Evolutionary conservation across 2,113 vertebrate genomes (phyloP).

Genomic region (Dipodomys ordii): DNA sequence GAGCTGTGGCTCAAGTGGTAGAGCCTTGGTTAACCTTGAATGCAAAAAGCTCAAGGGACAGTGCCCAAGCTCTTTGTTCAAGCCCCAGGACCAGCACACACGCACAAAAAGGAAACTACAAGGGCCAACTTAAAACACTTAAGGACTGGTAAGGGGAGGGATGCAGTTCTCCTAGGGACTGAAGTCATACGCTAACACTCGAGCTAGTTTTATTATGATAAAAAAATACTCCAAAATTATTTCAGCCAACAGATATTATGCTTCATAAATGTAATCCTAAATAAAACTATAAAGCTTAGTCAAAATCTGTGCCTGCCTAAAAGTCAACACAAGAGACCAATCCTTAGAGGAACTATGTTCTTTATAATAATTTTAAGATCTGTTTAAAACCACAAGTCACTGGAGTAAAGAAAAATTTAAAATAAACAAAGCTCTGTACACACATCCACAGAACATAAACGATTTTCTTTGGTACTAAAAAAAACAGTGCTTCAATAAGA

Average conservation of each 20-base stretch:
- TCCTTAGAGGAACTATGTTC: constrained; percentile 43
- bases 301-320: background rate
- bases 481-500: background rate
- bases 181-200: background rate
- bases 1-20: no score
- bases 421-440: background rate
- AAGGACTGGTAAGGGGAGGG: background rate
- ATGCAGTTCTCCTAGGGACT: background rate
- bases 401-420: constrained; percentile 37
- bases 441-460: background rate
- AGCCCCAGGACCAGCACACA: no score
- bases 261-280: constrained; percentile 40
- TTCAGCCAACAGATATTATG: background rate
- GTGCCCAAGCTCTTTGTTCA: no score
- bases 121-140: background rate
- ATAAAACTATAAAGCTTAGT: background rate
- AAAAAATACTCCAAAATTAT: constrained; percentile 2
- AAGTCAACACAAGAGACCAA: constrained; percentile 7
- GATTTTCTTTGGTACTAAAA: background rate
- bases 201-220: background rate
- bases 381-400: constrained; percentile 42
- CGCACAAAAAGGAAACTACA: background rate
- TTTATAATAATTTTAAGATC: constrained; percentile 56
- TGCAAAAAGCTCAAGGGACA: no score
- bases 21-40: no score